Percentiles rank a stretch among this genome's conserved stretches.
These are phyloP conservation scores for Drosophila insularis DNA, from an alignment of 1,140 invertebrate genomes.

Conservation along the genomic window DNA sequence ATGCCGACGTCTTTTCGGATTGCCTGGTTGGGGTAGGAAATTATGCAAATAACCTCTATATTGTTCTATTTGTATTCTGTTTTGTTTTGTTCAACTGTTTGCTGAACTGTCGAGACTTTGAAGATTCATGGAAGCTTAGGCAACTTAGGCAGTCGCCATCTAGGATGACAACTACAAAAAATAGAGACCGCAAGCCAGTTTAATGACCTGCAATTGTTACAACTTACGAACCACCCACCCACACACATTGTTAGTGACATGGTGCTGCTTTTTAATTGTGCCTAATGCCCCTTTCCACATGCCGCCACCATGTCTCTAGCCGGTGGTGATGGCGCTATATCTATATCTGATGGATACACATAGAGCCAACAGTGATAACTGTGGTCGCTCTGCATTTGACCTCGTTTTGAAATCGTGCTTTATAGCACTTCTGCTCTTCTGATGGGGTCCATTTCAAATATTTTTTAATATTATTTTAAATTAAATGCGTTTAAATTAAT, in stretches of 20 bases:
- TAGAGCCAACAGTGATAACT: constrained; percentile 42
- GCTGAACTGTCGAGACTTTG: constrained; percentile 43
- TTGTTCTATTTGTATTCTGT: background rate
- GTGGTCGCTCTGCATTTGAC: constrained; percentile 59
- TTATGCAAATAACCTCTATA: constrained; percentile 64
- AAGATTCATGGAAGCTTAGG: constrained; percentile 40
- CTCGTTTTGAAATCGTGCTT: constrained; percentile 64
- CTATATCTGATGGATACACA: constrained; percentile 47
- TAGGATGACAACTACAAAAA: too few species aligned
- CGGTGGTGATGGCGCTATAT: background rate
- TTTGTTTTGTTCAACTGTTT: constrained; percentile 43
- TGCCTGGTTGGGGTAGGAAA: constrained; percentile 8
- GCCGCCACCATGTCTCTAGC: background rate
- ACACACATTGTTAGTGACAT: constrained; percentile 1
- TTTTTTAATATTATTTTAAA: background rate
- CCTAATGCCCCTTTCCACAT: constrained; percentile 14
- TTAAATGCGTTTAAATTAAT: background rate
- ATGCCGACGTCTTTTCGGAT: constrained; percentile 13
- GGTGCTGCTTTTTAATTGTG: constrained; percentile 50
- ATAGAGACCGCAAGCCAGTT: constrained; percentile 19
- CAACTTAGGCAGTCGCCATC: background rate
- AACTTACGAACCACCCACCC: constrained; percentile 18
- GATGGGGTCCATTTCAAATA: background rate
- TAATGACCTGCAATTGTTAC: constrained; percentile 66
- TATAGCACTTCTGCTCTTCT: constrained; percentile 9